Percentiles rank a stretch among this genome's conserved stretches.
phyloP scores from a whole-genome alignment of 53 echinoderm and acorn worm genomes.

The Paelopatides confundens region DNA sequence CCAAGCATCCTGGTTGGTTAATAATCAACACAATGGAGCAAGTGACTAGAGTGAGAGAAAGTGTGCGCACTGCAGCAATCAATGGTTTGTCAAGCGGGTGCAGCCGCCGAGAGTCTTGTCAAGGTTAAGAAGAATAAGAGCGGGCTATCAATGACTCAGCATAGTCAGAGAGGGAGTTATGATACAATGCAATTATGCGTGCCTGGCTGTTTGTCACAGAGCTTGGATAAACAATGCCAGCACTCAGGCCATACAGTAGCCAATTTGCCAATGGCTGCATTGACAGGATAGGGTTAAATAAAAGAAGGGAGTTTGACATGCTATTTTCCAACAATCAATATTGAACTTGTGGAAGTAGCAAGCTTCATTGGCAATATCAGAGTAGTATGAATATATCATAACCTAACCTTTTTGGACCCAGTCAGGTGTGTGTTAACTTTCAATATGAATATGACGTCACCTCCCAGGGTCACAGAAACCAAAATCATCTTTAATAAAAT shows the following conservation, averaged over 20 bases:
- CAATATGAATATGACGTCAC: conserved; percentile 19
- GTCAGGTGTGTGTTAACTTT: conserved; percentile 9
- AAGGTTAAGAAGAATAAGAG: conserved; percentile 35
- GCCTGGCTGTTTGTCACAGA: conserved; percentile 41
- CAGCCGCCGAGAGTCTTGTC: not conserved
- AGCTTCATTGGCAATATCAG: conserved; percentile 18
- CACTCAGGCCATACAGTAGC: conserved; percentile 15
- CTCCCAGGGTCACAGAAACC: conserved; percentile 4
- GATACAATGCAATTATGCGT: conserved; percentile 45
- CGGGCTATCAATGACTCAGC: conserved; percentile 36
- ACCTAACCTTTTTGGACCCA: conserved; percentile 16
- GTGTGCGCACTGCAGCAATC: conserved; percentile 16
- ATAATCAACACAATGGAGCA: conserved; percentile 37
- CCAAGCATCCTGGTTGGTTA: conserved; percentile 14
- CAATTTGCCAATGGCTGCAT: conserved; percentile 34
- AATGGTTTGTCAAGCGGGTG: not conserved
- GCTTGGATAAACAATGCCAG: conserved; percentile 38
- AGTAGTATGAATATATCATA: no score
- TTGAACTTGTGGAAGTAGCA: conserved; percentile 14
- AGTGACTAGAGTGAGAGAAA: not conserved
- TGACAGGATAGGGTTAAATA: no score
- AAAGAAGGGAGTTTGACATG: conserved; percentile 5
- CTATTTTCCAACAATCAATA: conserved; percentile 29
- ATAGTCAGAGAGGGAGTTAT: conserved; percentile 6
- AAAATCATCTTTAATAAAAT: not conserved